phyloP scores from a whole-genome alignment of 2,797 vertebrate genomes.

The Telmatherina bonti region DNA sequence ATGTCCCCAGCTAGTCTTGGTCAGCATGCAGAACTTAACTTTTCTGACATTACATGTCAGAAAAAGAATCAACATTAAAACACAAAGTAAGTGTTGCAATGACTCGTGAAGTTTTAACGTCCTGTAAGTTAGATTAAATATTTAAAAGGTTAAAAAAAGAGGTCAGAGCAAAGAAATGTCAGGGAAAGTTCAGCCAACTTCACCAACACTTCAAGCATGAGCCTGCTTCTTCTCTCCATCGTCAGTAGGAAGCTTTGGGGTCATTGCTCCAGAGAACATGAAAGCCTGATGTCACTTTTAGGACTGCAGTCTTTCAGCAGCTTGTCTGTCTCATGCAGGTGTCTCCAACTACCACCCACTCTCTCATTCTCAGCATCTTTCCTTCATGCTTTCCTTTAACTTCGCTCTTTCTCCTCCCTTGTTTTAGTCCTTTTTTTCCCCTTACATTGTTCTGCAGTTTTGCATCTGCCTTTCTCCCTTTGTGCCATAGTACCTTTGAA shows the following conservation, averaged over 20 bases:
- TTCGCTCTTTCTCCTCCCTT: conserved; percentile 32
- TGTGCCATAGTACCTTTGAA: conserved; percentile 70
- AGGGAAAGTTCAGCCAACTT: conserved; percentile 34
- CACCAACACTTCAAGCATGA: conserved; percentile 26
- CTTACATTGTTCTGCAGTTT: conserved; percentile 23
- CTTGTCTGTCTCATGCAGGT: conserved; percentile 31
- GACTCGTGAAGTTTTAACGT: conserved; percentile 5
- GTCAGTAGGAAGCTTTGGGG: conserved; percentile 46
- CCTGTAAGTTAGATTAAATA: conserved; percentile 16
- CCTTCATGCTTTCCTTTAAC: conserved; percentile 29
- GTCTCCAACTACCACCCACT: conserved; percentile 10
- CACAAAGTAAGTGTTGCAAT: neutral
- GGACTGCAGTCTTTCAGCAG: conserved; percentile 49
- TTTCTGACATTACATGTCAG: neutral
- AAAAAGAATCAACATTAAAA: neutral
- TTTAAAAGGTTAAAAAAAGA: conserved; percentile 8
- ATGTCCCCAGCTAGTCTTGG: neutral
- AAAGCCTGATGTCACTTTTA: conserved; percentile 64
- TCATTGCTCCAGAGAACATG: conserved; percentile 62
- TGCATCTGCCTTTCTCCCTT: conserved; percentile 33
- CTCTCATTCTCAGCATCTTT: conserved; percentile 9
- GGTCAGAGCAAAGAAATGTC: conserved; percentile 18
- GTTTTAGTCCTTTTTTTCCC: conserved; percentile 37
- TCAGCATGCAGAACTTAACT: neutral
- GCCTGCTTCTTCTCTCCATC: conserved; percentile 48